Evolutionary conservation across 2,888 invertebrate genomes (phyloP).

Genomic region (Anthrax anthrax): DNA sequence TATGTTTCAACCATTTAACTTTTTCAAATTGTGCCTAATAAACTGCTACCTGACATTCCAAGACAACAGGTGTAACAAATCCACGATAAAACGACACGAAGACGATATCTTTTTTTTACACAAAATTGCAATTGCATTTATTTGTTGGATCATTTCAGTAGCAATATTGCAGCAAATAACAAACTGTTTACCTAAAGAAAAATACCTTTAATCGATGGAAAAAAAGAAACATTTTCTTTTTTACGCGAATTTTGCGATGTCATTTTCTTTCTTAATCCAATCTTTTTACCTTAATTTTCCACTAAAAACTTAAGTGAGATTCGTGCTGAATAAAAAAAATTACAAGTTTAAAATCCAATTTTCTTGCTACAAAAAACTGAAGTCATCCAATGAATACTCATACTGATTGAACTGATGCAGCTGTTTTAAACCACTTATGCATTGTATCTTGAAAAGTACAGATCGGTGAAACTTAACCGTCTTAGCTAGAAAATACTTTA

Average conservation of each 20-base stretch:
- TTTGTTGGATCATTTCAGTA: not conserved
- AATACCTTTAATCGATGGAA: not conserved
- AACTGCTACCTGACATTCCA: slow-evolving; percentile 15
- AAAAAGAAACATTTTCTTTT: not conserved
- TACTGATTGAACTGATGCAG: too few species aligned
- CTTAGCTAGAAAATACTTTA: too few species aligned
- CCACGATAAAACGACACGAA: slow-evolving; percentile 4
- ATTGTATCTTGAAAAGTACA: too few species aligned
- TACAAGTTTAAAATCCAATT: not conserved
- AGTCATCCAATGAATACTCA: too few species aligned
- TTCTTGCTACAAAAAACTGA: too few species aligned
- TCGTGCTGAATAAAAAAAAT: not conserved
- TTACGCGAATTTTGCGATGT: too few species aligned
- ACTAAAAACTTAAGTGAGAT: not conserved
- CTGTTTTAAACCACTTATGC: too few species aligned
- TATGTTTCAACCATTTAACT: slow-evolving; percentile 10
- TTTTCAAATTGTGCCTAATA: slow-evolving; percentile 16
- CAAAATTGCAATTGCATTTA: not conserved
- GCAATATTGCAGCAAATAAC: not conserved
- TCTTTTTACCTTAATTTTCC: not conserved
- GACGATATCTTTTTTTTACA: not conserved
- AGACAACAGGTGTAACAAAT: slow-evolving; percentile 12
- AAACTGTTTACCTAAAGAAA: not conserved
- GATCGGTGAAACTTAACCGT: too few species aligned
- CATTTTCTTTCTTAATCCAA: not conserved